Evolutionary conservation across 2,113 vertebrate species (phyloP).

Genomic region (Phalacrocorax carbo): DNA sequence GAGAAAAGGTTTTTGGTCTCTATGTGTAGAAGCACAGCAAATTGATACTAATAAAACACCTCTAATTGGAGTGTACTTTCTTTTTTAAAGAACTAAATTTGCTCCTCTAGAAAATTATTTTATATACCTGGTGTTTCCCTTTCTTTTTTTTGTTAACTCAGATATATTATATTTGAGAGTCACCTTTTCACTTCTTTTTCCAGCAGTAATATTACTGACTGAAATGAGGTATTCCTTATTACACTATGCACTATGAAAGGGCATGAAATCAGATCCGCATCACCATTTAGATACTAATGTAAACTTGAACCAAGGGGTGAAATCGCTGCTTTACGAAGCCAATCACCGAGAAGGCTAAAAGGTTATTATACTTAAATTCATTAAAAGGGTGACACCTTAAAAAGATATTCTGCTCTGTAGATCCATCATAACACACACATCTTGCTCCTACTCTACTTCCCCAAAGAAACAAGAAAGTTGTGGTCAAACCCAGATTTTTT

Average conservation of each 20-base stretch:
- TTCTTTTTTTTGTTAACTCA: not conserved
- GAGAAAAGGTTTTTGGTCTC: not conserved
- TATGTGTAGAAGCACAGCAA: not conserved
- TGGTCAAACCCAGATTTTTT: not conserved
- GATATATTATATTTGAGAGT: not conserved
- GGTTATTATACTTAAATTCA: not conserved
- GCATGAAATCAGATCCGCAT: not conserved
- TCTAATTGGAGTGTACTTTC: not conserved
- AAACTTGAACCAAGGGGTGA: not conserved
- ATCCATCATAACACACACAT: not conserved
- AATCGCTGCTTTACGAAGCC: not conserved
- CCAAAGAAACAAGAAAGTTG: not conserved
- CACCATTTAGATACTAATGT: not conserved
- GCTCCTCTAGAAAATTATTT: not conserved
- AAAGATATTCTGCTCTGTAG: not conserved
- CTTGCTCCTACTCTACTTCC: not conserved
- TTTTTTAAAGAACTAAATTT: not conserved
- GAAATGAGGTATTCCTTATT: not conserved
- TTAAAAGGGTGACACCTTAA: not conserved
- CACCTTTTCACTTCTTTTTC: not conserved
- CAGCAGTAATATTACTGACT: not conserved
- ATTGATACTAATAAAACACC: not conserved
- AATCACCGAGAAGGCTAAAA: not conserved
- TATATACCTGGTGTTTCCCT: not conserved
- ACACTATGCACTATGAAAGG: not conserved